Base-by-base conservation (phyloP, 2,888 invertebrate genomes). In the Drosophila niveifrons region DNA sequence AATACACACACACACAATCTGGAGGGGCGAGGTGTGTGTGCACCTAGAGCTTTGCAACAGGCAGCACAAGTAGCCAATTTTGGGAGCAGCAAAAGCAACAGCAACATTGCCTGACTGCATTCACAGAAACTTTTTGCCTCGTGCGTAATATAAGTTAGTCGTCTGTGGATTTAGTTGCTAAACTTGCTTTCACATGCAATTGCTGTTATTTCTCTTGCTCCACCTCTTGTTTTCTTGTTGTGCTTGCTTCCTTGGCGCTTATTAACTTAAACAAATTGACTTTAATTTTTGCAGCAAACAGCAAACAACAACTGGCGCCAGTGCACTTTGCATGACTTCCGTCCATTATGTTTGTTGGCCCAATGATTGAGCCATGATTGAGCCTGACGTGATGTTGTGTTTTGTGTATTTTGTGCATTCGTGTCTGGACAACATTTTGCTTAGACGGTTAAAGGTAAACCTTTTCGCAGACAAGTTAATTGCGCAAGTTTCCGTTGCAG, bases 211-310 rank as follows among this genome's bases (percentile, higher is more conserved):
- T 11, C 39, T 57, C 23, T 11, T 11, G 43, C 2, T 41, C 15
- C 10, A 10, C 34, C 13, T 46, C 10, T 15, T 13, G 1, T 2
- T 50, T 39, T 70, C 31, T 39, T 36, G 36, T 23, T 67, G 17
- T 53, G 29, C 56, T 66, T 70, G 47, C 56, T 70, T 44, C 56
- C 39, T 57, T 63, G 58, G 58, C 46, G 55, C 70, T 80, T 79
- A 77, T 85, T 77, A 82, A 70, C 72, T 68, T 79, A n/a, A 84
- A 72, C 82, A 88, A 83, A 83, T 83, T 87, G 82, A 74, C 85
- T 82, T 82, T 72, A 71, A 75, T 89, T 77, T 62, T 58, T 23
- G 62, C 56, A 46, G 66, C 67, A 65, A 67, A 59, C 61, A 46
- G 65, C 66, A 64, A 67, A 63, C 61, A 50, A 62, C 50, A 70